Percentiles rank a stretch among this genome's conserved stretches.
Evolutionary conservation across 2,888 invertebrate genomes (phyloP).

Genomic region (Acleris emargana): DNA sequence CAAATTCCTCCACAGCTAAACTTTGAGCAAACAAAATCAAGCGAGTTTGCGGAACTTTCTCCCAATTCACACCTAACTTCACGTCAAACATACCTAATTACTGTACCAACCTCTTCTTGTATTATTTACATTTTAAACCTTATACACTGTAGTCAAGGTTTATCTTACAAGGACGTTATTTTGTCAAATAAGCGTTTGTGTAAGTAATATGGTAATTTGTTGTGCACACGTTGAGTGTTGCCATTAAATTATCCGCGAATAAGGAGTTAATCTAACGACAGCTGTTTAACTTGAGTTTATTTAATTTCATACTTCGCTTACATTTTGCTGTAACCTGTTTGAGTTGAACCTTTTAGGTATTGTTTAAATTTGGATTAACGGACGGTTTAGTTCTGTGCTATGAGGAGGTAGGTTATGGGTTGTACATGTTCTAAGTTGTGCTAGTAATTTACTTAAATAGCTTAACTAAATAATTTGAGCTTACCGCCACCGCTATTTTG

Average conservation of each 20-base stretch:
- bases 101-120: background rate
- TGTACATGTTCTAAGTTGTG: too few species aligned
- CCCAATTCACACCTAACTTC: constrained; percentile 31
- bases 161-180: background rate
- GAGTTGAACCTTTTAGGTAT: background rate
- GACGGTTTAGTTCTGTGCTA: too few species aligned
- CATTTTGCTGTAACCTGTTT: background rate
- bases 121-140: background rate
- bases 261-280: constrained; percentile 30
- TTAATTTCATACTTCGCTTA: constrained; percentile 9
- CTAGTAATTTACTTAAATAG: too few species aligned
- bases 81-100: constrained; percentile 5
- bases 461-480: too few species aligned
- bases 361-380: background rate
- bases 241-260: constrained; percentile 39
- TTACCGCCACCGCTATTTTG: too few species aligned
- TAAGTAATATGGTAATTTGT: constrained; percentile 13
- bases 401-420: too few species aligned
- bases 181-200: background rate
- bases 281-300: constrained; percentile 7
- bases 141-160: background rate
- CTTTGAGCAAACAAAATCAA: constrained; percentile 28
- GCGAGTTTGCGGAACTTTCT: constrained; percentile 23
- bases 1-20: constrained; percentile 20
- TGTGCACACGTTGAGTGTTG: constrained; percentile 35